Conservation (phyloP, 2,888 invertebrate species). For the Noctua janthina region DNA sequence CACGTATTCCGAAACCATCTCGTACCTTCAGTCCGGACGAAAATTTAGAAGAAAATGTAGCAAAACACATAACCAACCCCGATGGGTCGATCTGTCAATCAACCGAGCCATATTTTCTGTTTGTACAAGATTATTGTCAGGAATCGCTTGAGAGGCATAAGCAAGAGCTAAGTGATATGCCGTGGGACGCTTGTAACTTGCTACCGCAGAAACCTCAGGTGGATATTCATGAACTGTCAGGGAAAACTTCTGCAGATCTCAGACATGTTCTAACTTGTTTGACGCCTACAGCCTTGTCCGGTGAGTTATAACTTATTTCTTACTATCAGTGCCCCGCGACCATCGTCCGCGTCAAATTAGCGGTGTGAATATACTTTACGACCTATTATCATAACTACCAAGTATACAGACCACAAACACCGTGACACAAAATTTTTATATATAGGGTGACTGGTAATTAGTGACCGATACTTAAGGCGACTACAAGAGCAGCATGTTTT, state of each 20-base stretch:
- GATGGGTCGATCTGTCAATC: conserved; percentile 59
- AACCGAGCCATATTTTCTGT: conserved; percentile 78
- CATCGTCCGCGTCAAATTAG: no score
- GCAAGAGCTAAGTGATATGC: conserved; percentile 76
- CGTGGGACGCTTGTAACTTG: conserved; percentile 85
- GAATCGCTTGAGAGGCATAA: conserved; percentile 76
- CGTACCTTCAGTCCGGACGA: conserved; percentile 76
- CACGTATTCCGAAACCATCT: conserved; percentile 69
- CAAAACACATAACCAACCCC: conserved; percentile 65
- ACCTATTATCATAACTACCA: no score
- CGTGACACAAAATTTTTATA: no score
- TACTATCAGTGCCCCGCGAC: no score
- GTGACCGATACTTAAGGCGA: no score
- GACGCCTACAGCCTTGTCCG: conserved; percentile 76
- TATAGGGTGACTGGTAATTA: no score
- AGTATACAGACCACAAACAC: no score
- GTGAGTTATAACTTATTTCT: conserved; percentile 66
- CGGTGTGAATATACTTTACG: no score
- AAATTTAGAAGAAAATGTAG: conserved; percentile 72
- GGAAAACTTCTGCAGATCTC: conserved; percentile 74
- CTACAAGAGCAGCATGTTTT: no score
- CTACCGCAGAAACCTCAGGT: conserved; percentile 76
- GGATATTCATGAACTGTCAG: conserved; percentile 70
- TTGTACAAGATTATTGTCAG: conserved; percentile 81
- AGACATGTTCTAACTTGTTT: conserved; percentile 78